These are phyloP conservation scores for Cyrtonyx montezumae DNA, from an alignment of 2,113 vertebrate genomes.

Conservation along the genomic window DNA sequence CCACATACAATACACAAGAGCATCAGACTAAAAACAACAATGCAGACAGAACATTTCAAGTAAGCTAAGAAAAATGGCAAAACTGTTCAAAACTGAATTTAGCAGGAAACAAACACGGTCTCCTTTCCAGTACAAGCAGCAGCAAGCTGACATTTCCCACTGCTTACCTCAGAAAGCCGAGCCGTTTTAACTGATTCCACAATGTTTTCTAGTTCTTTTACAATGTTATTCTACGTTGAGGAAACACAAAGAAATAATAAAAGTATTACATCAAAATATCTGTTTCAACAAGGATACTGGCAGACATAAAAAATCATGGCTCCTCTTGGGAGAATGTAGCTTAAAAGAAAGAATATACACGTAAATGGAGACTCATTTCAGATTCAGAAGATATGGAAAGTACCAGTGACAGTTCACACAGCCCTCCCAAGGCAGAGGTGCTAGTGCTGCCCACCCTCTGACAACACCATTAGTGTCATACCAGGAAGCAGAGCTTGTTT, in stretches of 20 bases:
- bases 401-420: background rate
- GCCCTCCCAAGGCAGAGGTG: background rate
- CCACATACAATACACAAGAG: background rate
- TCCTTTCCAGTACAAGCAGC: background rate
- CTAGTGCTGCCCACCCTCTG: background rate
- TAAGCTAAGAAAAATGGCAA: background rate
- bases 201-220: constrained; percentile 50
- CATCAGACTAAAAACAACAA: background rate
- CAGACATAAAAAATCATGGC: background rate
- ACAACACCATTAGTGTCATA: constrained; percentile 23
- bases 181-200: constrained; percentile 24
- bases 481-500: constrained; percentile 81
- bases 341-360: background rate
- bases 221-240: background rate
- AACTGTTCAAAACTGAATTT: background rate
- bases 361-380: background rate
- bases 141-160: background rate
- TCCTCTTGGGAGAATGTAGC: background rate
- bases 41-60: background rate
- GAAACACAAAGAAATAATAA: background rate
- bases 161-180: constrained; percentile 37
- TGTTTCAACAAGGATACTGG: background rate
- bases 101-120: background rate
- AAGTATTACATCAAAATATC: background rate
- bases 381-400: background rate